Evolutionary conservation across 2,797 vertebrate genomes (phyloP), one percentile per base, ranked within the genome.

Genomic region (Acanthopagrus latus): DNA sequence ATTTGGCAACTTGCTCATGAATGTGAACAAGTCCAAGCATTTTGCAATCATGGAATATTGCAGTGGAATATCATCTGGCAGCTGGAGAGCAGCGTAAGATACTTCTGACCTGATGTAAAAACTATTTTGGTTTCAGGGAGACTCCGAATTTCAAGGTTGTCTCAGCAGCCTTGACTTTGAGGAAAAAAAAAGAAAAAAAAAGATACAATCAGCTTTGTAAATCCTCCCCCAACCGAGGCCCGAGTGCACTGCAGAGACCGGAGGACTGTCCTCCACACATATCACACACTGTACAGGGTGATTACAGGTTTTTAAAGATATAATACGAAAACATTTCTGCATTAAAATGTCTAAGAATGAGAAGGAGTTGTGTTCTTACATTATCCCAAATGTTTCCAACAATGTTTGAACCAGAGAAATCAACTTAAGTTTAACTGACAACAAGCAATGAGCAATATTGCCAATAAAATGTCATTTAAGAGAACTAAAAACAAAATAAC

Each of bases 111-210:
- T 79, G 78, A 86, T 80, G 82, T 60, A 74, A 82, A 87, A 83
- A 80, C 69, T 86, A 82, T 82, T 87, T 80, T 65, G 76, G 72
- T 83, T 83, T 87, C 75, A 72, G 74, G 81, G 81, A 74, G 66
- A 80, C 79, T 89, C 71, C 64, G 74, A 65, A 89, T 86, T 79
- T 84, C 81, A 84, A 72, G 83, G 74, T 77, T 70, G 84, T 82
- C 73, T 81, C 78, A 69, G 74, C 62, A 71, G 86, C 57, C 55
- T 70, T 29, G 58, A 58, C 59, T 73, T 64, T 50, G 48, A 71
- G 64, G 17, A 4, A 10, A 10, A 1, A 10, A 2, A 38, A 33
- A n/a, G n/a, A 71, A 29, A 41, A 27, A 25, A 27, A 77, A 71
- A 65, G 64, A 84, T 50, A 71, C 38, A 71, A 62, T 71, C 33